Evolutionary conservation across 2,888 invertebrate species (phyloP), one percentile per base, ranked within the genome.

Genomic region (Synanthedon myopaeformis): DNA sequence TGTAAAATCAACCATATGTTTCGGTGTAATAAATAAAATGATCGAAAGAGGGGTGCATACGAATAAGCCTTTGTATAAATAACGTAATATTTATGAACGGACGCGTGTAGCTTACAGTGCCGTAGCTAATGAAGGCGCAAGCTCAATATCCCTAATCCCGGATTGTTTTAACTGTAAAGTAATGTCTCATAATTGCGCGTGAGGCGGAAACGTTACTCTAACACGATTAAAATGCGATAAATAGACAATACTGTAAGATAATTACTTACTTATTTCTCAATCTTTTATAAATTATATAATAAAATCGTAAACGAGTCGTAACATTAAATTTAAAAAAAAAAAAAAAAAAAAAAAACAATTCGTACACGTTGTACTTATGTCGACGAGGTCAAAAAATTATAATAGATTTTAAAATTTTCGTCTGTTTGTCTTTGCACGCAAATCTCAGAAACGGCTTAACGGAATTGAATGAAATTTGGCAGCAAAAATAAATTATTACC

Each of bases 151-250:
- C 17, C 41, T 49, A 28, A 49, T 13, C 14, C 42, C 45, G 10
- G 12, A 8, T 54, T 53, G 41, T 23, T 42, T 51, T 19, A 45
- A 52, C 49, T 23, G 28, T 56, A 57, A 56, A 51, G 53, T 48
- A 57, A 56, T 52, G 53, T 48, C 49, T 56, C 57, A 58, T 68
- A 64, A 64, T 66, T 62, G 64, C 58, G 58, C 28, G 59, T 28
- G 55, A 51, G 56, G 56, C 54, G 55, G 14, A 49, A 58, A 62
- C 57, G 62, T 50, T 55, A 49, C 51, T 11, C 11, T 59, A 60
- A 56, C 58, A 58, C 56, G 59, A 61, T 62, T 62, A 63, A 19
- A 23, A 57, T 56, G 57, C 45, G 12, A 45, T 13, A 45, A n/a
- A 13, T 45, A 45, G 12, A 12, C n/a, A 13, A 3, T 13, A n/a